Evolutionary conservation across 1,140 invertebrate genomes (phyloP).

Genomic region (Ips typographus): DNA sequence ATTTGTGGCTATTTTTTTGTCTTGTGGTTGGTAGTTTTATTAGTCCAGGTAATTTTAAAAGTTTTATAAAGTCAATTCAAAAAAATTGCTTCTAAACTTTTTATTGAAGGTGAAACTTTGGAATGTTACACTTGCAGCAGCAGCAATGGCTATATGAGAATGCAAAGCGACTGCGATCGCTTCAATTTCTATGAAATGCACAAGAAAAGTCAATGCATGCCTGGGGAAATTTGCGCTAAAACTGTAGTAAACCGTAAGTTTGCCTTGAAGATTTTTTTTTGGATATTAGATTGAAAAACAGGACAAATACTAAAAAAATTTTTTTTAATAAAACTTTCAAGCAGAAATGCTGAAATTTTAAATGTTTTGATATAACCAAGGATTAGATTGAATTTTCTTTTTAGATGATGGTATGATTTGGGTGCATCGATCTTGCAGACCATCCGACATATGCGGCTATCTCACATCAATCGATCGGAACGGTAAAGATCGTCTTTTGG

Average conservation of each 20-base stretch:
- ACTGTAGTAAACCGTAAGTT: slow-evolving; percentile 30
- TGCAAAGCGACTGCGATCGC: slow-evolving; percentile 8
- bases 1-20: not conserved
- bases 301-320: not conserved
- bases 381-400: not conserved
- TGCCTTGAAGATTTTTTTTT: not conserved
- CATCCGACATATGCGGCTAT: slow-evolving; percentile 22
- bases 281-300: not conserved
- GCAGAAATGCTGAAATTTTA: not conserved
- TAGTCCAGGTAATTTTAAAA: not conserved
- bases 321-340: not conserved
- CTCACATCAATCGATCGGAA: slow-evolving; percentile 12
- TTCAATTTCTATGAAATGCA: slow-evolving; percentile 19
- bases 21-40: not conserved
- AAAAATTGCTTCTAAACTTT: not conserved
- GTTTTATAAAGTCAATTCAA: not conserved
- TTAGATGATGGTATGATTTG: slow-evolving; percentile 35
- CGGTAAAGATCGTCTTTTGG: slow-evolving; percentile 26
- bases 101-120: slow-evolving; percentile 2
- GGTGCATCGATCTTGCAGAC: slow-evolving; percentile 30
- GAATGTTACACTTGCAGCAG: slow-evolving; percentile 30
- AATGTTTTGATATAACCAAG: not conserved
- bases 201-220: slow-evolving; percentile 10
- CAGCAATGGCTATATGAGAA: slow-evolving; percentile 9
- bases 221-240: slow-evolving; percentile 28